These are phyloP conservation scores for Sylvicapra grimmia DNA, from an alignment of 2,113 vertebrate species.

Conservation along the genomic window DNA sequence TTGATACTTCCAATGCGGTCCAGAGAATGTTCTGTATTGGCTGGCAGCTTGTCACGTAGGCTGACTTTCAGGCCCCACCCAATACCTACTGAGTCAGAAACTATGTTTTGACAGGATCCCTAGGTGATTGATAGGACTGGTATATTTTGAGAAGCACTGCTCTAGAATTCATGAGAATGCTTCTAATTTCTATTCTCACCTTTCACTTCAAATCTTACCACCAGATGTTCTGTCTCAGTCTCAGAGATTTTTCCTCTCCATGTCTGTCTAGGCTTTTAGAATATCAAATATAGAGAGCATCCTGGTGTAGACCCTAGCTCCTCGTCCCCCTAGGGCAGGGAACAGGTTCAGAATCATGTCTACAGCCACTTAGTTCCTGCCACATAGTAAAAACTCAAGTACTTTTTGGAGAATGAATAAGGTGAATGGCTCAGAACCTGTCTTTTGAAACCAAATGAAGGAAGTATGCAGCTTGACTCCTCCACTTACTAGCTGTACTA, in stretches of 20 bases:
- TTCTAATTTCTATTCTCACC: background rate
- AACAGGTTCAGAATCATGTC: background rate
- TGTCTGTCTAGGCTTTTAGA: background rate
- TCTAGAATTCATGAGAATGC: background rate
- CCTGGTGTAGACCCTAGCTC: too few relatives aligned
- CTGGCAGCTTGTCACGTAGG: background rate
- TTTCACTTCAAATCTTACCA: background rate
- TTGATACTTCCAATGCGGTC: background rate
- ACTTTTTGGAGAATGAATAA: background rate
- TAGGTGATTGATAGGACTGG: background rate
- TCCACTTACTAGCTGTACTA: background rate
- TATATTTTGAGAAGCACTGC: background rate
- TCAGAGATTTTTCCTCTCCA: background rate
- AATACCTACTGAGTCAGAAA: background rate
- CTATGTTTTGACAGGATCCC: background rate
- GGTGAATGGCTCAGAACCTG: background rate
- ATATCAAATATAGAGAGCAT: background rate
- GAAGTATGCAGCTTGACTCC: background rate
- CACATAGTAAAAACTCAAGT: background rate
- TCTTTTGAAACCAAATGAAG: background rate
- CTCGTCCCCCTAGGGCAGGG: background rate
- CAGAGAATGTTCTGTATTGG: background rate
- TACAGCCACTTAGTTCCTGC: background rate
- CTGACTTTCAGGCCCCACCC: background rate
- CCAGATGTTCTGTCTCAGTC: background rate